Conservation (phyloP, 2,888 invertebrate genomes). For the Chironomus tentans region DNA sequence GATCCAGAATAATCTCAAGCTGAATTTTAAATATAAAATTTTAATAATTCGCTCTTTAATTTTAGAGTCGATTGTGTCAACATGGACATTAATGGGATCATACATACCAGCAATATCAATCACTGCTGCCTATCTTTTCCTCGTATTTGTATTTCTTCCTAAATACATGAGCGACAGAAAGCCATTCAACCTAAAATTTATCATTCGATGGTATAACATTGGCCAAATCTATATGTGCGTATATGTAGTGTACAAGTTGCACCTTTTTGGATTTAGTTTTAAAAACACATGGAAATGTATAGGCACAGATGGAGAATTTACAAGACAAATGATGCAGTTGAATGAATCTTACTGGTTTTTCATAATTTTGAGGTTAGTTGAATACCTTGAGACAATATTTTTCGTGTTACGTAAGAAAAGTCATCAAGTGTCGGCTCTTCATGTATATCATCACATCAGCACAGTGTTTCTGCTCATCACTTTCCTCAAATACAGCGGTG, state of each 20-base stretch:
- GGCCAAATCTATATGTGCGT: background rate
- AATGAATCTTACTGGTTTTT: background rate
- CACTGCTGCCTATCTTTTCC: background rate
- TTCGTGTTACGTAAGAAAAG: slow-evolving; percentile 47
- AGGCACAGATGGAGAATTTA: background rate
- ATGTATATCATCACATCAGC: slow-evolving; percentile 47
- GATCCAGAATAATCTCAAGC: too few relatives aligned
- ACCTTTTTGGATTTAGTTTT: background rate
- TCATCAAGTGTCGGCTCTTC: slow-evolving; percentile 45
- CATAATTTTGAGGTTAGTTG: slow-evolving; percentile 41
- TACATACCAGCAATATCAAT: background rate
- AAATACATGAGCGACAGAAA: background rate
- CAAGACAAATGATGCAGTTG: background rate
- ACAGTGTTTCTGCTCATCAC: slow-evolving; percentile 43
- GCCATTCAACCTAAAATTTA: background rate
- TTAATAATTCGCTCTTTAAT: too few relatives aligned
- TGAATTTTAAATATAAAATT: too few relatives aligned
- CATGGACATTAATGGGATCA: background rate
- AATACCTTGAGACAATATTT: slow-evolving; percentile 47
- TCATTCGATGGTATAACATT: background rate
- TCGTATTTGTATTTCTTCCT: background rate
- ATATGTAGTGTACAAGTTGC: background rate
- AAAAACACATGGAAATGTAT: background rate
- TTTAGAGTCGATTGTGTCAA: too few relatives aligned
- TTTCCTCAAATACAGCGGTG: slow-evolving; percentile 44